A percentile compares a stretch with the other conserved stretches of the same genome.
phyloP scores from a whole-genome alignment of 2,888 invertebrate genomes.

The Chalcis sispes region DNA sequence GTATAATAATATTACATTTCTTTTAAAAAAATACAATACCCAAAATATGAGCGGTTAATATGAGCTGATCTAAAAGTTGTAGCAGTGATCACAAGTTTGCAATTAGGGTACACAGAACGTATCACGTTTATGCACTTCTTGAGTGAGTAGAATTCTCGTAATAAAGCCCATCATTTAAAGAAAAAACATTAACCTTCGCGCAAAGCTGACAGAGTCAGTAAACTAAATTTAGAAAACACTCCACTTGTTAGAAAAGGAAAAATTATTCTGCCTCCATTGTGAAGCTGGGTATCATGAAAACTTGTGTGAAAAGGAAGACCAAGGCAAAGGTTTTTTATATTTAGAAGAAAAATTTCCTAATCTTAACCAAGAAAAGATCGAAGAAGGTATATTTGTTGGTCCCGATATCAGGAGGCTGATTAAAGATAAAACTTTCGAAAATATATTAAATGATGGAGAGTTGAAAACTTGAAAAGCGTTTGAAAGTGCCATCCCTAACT shows the following conservation, averaged over 20 bases:
- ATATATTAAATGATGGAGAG: constrained; percentile 53
- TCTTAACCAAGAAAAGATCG: constrained; percentile 9
- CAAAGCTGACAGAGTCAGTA: no score
- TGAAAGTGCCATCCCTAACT: not conserved
- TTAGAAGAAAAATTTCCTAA: constrained; percentile 28
- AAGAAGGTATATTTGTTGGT: constrained; percentile 58
- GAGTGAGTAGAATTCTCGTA: no score
- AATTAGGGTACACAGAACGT: no score
- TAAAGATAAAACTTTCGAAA: constrained; percentile 54
- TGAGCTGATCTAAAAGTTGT: constrained; percentile 35
- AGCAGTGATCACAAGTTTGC: constrained; percentile 8
- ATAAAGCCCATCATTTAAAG: no score
- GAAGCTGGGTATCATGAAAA: constrained; percentile 22
- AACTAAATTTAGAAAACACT: no score
- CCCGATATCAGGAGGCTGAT: constrained; percentile 60
- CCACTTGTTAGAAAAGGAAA: no score
- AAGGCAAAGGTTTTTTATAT: not conserved
- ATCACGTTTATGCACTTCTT: no score
- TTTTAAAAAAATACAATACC: constrained; percentile 5
- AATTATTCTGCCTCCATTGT: constrained; percentile 13
- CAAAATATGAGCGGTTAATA: constrained; percentile 18
- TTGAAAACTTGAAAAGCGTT: constrained; percentile 54
- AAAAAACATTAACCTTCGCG: no score
- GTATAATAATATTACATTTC: not conserved
- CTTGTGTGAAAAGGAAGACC: not conserved